These are phyloP conservation scores for Centropus unirufus DNA, from an alignment of 2,113 vertebrate species.

Conservation along the genomic window DNA sequence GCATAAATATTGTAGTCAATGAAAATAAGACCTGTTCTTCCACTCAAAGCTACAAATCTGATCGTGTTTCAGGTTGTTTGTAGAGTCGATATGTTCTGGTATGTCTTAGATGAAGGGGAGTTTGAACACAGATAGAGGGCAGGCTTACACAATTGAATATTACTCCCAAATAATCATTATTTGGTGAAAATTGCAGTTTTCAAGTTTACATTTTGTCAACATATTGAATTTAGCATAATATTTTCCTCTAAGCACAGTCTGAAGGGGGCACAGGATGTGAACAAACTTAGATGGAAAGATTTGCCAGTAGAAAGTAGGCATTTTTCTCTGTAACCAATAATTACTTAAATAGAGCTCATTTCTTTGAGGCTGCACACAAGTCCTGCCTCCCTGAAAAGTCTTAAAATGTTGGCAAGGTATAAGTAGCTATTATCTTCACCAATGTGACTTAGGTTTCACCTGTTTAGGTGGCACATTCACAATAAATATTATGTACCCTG, in stretches of 20 bases:
- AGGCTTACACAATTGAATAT: background rate
- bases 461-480: background rate
- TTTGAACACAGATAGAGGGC: background rate
- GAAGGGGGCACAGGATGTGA: background rate
- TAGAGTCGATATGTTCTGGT: background rate
- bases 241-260: background rate
- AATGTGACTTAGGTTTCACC: background rate
- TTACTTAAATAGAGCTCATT: background rate
- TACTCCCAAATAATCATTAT: background rate
- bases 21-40: background rate
- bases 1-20: background rate
- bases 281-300: background rate
- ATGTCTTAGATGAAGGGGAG: background rate
- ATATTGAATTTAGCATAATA: background rate
- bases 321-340: background rate
- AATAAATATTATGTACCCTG: background rate
- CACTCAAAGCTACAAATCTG: background rate
- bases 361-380: background rate
- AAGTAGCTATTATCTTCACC: background rate
- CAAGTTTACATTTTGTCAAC: background rate
- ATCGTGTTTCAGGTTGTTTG: background rate
- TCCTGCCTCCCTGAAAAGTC: background rate
- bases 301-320: background rate
- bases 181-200: constrained; percentile 31
- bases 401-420: background rate